phyloP scores from a whole-genome alignment of 2,113 vertebrate species.

The Syrrhaptes paradoxus region DNA sequence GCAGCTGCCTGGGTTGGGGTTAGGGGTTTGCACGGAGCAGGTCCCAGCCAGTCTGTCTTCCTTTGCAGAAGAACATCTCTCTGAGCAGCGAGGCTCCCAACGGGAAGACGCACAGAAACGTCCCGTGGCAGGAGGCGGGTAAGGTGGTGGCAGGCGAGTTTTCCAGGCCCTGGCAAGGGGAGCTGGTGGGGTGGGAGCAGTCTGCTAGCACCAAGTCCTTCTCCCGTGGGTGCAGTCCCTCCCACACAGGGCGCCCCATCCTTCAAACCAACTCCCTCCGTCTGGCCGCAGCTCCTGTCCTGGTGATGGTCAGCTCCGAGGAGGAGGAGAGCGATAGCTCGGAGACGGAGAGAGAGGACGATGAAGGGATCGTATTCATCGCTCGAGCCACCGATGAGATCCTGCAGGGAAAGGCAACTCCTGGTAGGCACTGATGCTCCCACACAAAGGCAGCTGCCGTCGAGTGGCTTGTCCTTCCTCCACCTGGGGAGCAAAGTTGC shows the following conservation, averaged over 20 bases:
- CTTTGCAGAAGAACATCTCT: constrained; percentile 81
- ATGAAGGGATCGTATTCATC: constrained; percentile 91
- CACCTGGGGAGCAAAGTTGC: not conserved
- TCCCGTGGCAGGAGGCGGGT: constrained; percentile 92
- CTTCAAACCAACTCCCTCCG: not conserved
- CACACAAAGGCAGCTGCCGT: rapidly evolving
- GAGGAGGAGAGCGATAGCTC: constrained; percentile 83
- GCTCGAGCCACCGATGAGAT: constrained; percentile 85
- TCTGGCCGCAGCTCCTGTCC: constrained; percentile 74
- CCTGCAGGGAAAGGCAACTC: constrained; percentile 80
- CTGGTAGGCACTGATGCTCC: constrained; percentile 73
- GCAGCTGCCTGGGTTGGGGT: not conserved
- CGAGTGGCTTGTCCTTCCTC: not conserved
- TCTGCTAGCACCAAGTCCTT: not conserved
- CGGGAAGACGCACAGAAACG: constrained; percentile 81
- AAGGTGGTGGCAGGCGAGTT: not conserved
- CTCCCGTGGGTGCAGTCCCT: not conserved
- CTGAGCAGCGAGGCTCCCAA: constrained; percentile 75
- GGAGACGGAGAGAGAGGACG: constrained; percentile 86
- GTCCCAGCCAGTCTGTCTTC: not conserved
- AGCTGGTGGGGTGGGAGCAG: not conserved
- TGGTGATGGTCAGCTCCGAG: constrained; percentile 81
- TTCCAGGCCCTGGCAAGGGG: not conserved
- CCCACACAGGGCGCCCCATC: not conserved
- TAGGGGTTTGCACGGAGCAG: not conserved